These are phyloP conservation scores for Temnothorax longispinosus DNA, from an alignment of 1,140 invertebrate species.

Conservation along the genomic window DNA sequence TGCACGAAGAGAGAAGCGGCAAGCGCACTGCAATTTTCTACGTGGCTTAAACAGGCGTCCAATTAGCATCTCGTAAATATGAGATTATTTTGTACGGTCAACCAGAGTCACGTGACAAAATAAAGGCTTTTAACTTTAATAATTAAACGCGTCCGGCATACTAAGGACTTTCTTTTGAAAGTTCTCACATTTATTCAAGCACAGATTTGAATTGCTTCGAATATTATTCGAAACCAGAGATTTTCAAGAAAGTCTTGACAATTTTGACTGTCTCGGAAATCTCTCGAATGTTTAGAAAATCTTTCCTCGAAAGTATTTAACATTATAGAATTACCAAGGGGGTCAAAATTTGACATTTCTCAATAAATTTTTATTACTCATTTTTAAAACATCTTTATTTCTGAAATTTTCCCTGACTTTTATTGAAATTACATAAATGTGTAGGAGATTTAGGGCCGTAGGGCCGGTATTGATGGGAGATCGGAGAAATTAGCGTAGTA, in stretches of 20 bases:
- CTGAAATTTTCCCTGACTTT: no score
- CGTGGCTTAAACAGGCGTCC: background rate
- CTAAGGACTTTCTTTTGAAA: background rate
- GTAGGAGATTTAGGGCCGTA: no score
- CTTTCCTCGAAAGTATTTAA: background rate
- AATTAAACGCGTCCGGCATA: background rate
- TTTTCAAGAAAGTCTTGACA: background rate
- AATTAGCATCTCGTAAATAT: slow-evolving; percentile 20
- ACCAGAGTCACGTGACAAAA: no score
- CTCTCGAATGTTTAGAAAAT: background rate
- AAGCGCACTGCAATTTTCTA: background rate
- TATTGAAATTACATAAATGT: no score
- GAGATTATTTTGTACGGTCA: background rate
- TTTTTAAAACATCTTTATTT: no score
- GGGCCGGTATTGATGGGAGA: no score
- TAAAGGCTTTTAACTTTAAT: background rate
- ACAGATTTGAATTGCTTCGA: background rate
- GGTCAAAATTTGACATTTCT: no score
- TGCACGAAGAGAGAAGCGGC: background rate
- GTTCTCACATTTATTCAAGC: background rate
- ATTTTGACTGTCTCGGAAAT: background rate
- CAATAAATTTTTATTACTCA: no score
- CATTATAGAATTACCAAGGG: no score
- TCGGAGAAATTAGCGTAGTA: no score
- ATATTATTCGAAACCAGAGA: no score